Conservation (phyloP, 2,113 vertebrate species). For the Nesogale talazaci region DNA sequence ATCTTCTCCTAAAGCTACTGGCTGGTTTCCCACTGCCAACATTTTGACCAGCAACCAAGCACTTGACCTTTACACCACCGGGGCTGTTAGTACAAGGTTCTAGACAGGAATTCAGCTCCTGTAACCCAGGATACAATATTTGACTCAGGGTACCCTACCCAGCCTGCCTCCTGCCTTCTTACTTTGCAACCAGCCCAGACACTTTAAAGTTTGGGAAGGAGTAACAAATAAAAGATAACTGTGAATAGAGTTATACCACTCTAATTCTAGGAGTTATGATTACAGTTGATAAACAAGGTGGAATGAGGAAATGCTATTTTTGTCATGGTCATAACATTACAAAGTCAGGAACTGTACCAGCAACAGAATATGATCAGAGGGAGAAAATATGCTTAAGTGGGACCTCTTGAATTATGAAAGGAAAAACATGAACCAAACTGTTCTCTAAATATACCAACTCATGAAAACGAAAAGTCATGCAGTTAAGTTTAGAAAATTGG, state of each 20-base stretch:
- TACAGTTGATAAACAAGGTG: neutral
- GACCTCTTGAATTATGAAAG: neutral
- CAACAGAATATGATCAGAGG: neutral
- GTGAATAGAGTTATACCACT: neutral
- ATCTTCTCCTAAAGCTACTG: neutral
- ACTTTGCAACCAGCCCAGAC: neutral
- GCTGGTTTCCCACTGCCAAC: neutral
- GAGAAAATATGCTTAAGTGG: neutral
- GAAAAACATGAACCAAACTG: neutral
- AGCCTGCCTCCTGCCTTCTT: neutral
- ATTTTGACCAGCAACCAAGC: neutral
- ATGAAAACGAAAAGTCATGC: neutral
- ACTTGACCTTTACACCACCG: neutral
- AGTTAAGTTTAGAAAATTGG: neutral
- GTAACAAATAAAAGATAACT: neutral
- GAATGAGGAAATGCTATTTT: neutral
- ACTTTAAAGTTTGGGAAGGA: neutral
- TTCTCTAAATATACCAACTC: neutral
- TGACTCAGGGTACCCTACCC: neutral
- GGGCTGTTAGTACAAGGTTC: neutral
- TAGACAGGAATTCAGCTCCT: neutral
- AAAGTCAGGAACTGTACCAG: neutral
- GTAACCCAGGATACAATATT: accelerated
- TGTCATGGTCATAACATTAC: neutral
- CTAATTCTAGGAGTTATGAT: neutral